Percentiles rank a stretch among this genome's conserved stretches.
phyloP scores from a whole-genome alignment of 1,140 invertebrate species.

The Oedothorax gibbosus region DNA sequence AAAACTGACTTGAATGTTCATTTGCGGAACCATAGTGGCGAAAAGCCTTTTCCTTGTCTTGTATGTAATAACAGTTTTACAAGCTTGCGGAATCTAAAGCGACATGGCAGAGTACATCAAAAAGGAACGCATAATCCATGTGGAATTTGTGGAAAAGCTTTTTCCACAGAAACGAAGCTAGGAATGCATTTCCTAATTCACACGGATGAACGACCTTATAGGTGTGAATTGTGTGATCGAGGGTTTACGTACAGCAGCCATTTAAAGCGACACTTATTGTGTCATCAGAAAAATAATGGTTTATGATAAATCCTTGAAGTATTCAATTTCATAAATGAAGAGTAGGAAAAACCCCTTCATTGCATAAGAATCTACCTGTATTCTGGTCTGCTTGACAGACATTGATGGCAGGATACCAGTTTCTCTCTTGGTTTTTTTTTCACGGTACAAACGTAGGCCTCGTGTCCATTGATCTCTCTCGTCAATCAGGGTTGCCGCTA shows the following conservation, averaged over 20 bases:
- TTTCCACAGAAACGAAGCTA: conserved; percentile 30
- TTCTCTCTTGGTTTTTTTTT: no score
- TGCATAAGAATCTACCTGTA: no score
- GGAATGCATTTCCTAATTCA: conserved; percentile 37
- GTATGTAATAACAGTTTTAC: conserved; percentile 40
- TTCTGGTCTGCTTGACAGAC: no score
- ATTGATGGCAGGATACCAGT: no score
- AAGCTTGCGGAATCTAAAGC: conserved; percentile 31
- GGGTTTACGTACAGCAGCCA: conserved; percentile 71
- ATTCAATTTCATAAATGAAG: no score
- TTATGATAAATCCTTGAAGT: no score
- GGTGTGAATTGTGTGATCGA: conserved; percentile 72
- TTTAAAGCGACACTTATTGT: conserved; percentile 68
- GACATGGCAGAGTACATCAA: conserved; percentile 39
- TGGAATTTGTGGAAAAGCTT: conserved; percentile 53
- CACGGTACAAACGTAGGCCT: no score
- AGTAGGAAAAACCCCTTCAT: no score
- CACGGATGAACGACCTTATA: conserved; percentile 69
- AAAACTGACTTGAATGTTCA: conserved; percentile 42
- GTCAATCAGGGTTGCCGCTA: no score
- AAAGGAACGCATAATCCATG: conserved; percentile 20
- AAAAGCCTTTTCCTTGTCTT: conserved; percentile 39
- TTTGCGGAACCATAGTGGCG: conserved; percentile 33
- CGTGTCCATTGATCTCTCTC: no score
- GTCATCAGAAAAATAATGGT: conserved; percentile 63